Conservation (phyloP, 2,797 vertebrate genomes). For the Nasua narica region DNA sequence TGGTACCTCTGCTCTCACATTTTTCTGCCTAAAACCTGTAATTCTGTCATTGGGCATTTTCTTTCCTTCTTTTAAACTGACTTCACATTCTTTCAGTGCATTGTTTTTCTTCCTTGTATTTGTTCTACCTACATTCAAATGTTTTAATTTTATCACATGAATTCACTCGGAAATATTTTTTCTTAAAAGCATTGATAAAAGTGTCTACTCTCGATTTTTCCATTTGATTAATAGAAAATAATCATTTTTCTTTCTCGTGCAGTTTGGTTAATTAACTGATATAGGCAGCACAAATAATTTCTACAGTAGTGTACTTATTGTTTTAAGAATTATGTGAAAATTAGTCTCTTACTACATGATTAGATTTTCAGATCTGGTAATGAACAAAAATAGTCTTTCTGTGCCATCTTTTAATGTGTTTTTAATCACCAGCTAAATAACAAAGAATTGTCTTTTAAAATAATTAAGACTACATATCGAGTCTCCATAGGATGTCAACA, state of each 20-base stretch:
- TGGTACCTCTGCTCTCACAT: not conserved
- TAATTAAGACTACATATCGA: conserved; percentile 88
- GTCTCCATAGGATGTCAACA: conserved; percentile 88
- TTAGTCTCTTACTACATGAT: conserved; percentile 87
- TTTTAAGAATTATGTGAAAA: conserved; percentile 88
- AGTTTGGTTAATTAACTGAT: conserved; percentile 86
- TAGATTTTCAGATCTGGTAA: conserved; percentile 86
- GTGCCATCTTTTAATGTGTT: conserved; percentile 87
- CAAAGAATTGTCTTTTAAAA: conserved; percentile 89
- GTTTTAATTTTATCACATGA: conserved; percentile 59
- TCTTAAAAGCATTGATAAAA: conserved; percentile 74
- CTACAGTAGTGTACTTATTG: conserved; percentile 85
- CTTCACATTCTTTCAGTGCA: not conserved
- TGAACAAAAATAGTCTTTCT: conserved; percentile 86
- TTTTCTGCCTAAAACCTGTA: not conserved
- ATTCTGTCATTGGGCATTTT: not conserved
- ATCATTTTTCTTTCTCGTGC: conserved; percentile 81
- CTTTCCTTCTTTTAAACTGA: not conserved
- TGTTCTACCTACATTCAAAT: conserved; percentile 28
- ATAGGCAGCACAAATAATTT: conserved; percentile 85
- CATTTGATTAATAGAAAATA: conserved; percentile 84
- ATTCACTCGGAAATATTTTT: conserved; percentile 56
- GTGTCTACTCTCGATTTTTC: conserved; percentile 78
- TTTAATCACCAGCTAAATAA: conserved; percentile 90
- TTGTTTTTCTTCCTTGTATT: not conserved